Conservation (phyloP, 2,113 vertebrate genomes). For the Dolichallabes microphthalmus region DNA sequence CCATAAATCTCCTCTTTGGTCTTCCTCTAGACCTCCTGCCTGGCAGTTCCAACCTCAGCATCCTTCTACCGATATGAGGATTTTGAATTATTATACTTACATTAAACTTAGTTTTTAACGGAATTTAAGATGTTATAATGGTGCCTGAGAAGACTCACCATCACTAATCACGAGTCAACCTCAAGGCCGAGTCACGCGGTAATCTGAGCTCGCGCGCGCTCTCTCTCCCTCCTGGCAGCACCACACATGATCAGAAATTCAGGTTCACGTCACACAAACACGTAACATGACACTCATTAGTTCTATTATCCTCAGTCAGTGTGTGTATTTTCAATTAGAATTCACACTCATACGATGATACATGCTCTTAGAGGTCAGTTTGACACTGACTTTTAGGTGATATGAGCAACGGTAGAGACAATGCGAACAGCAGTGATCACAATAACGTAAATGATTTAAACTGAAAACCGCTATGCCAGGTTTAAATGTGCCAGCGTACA, state of each 20-base stretch:
- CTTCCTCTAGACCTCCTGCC: no score
- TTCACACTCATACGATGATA: background rate
- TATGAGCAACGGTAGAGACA: background rate
- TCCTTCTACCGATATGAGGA: no score
- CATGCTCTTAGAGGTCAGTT: background rate
- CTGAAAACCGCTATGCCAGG: background rate
- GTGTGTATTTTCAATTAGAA: background rate
- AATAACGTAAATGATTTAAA: background rate
- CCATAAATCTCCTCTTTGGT: no score
- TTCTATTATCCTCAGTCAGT: background rate
- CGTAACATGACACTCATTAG: background rate
- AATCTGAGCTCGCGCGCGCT: background rate
- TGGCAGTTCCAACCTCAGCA: no score
- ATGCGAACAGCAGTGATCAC: background rate
- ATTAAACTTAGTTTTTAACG: background rate
- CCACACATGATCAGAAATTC: conserved; percentile 1
- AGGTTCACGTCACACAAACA: background rate
- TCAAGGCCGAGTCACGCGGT: conserved; percentile 58
- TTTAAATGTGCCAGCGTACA: background rate
- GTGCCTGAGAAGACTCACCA: background rate
- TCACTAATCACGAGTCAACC: conserved; percentile 63
- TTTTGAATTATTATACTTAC: background rate
- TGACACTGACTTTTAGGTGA: background rate
- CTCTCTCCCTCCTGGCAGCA: background rate
- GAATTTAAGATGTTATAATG: no score